Evolutionary conservation across 2,888 invertebrate species (phyloP).

Genomic region (Idaea biselata): DNA sequence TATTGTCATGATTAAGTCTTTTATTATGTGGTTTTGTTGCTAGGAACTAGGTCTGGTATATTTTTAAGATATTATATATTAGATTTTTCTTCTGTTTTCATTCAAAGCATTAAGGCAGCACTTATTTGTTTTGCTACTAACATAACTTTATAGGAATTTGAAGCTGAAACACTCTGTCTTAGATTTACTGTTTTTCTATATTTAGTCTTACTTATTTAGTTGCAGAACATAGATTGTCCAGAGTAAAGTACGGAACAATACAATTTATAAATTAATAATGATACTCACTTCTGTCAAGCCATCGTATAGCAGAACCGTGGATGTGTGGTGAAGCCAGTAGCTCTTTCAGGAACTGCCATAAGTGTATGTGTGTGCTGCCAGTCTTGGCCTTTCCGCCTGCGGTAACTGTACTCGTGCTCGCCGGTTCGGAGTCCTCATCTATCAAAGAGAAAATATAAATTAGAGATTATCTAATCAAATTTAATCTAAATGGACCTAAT

Average conservation of each 20-base stretch:
- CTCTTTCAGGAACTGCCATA: constrained; percentile 99
- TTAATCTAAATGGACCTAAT: not conserved
- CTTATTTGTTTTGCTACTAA: too few relatives aligned
- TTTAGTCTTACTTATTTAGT: too few relatives aligned
- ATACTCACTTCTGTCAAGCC: constrained; percentile 91
- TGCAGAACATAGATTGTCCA: too few relatives aligned
- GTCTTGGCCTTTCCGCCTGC: constrained; percentile 66
- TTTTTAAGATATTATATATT: not conserved
- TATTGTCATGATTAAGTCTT: constrained; percentile 6
- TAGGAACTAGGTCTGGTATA: not conserved
- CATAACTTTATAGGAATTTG: too few relatives aligned
- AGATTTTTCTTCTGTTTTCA: too few relatives aligned
- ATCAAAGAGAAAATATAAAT: constrained; percentile 31
- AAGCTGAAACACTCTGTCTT: too few relatives aligned
- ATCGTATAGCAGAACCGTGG: constrained; percentile 97
- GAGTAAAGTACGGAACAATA: not conserved
- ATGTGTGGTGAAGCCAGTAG: constrained; percentile 92
- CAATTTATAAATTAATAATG: not conserved
- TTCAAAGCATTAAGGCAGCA: too few relatives aligned
- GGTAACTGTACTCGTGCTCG: constrained; percentile 48
- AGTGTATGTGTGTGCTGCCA: constrained; percentile 94
- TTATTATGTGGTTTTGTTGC: not conserved
- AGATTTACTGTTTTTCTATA: too few relatives aligned
- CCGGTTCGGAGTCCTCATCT: constrained; percentile 82
- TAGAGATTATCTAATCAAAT: constrained; percentile 1